phyloP scores from a whole-genome alignment of 2,113 vertebrate genomes.

The Chloebia gouldiae region DNA sequence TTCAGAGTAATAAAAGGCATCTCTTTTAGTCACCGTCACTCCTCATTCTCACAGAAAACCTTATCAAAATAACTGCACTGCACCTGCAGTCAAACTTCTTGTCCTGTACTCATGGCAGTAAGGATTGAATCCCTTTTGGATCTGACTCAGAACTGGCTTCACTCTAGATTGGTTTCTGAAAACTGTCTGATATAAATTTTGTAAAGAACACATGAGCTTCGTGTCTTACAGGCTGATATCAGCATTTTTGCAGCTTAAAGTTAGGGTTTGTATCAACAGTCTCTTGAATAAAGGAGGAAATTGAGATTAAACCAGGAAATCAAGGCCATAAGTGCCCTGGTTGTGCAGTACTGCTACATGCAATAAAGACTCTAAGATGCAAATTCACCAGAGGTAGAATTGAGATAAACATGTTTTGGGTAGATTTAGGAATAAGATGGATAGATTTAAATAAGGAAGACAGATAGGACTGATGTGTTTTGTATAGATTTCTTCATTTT shows the following conservation, averaged over 20 bases:
- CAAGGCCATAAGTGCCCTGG: not conserved
- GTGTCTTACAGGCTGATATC: not conserved
- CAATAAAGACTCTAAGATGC: not conserved
- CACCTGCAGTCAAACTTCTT: not conserved
- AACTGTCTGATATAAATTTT: not conserved
- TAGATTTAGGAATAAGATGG: not conserved
- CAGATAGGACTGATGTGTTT: not conserved
- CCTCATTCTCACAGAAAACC: not conserved
- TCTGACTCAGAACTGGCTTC: not conserved
- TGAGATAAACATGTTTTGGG: not conserved
- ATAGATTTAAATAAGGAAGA: not conserved
- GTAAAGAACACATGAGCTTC: rapidly evolving
- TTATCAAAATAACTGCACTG: not conserved
- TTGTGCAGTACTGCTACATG: not conserved
- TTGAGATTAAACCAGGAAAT: not conserved
- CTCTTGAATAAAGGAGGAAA: not conserved
- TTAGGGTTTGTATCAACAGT: not conserved
- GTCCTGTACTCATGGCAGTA: not conserved
- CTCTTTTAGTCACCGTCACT: not conserved
- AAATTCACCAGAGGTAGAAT: not conserved
- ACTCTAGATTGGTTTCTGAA: not conserved
- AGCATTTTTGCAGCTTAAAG: not conserved
- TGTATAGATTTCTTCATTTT: slow-evolving; percentile 22
- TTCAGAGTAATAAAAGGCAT: not conserved
- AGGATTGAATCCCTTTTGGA: not conserved